phyloP scores from a whole-genome alignment of 1,140 invertebrate species.

The Neodiprion virginianus region DNA sequence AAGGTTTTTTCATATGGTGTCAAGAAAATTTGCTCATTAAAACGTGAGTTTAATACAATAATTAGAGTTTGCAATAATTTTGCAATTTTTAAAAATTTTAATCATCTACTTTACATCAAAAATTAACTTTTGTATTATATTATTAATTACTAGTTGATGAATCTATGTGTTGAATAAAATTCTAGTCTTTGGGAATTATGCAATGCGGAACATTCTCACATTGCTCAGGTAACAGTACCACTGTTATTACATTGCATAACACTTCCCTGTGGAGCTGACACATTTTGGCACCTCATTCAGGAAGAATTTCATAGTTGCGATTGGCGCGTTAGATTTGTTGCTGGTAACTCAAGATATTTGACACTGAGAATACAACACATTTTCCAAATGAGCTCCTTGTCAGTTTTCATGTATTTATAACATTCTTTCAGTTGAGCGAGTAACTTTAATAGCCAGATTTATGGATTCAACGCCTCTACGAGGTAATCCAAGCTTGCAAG shows the following conservation, averaged over 20 bases:
- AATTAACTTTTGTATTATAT: no score
- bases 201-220: slow-evolving; percentile 91
- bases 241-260: slow-evolving; percentile 94
- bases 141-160: neutral
- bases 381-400: neutral
- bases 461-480: slow-evolving; percentile 88
- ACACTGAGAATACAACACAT: neutral
- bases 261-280: slow-evolving; percentile 88
- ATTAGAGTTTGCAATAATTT: no score
- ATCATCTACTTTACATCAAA: no score
- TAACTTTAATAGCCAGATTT: slow-evolving; percentile 90
- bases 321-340: slow-evolving; percentile 90
- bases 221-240: slow-evolving; percentile 88
- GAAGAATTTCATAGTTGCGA: slow-evolving; percentile 91
- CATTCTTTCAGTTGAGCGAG: slow-evolving; percentile 80
- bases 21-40: slow-evolving; percentile 96
- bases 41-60: slow-evolving; percentile 71
- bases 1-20: slow-evolving; percentile 96
- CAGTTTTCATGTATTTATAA: slow-evolving; percentile 22
- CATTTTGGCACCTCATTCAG: slow-evolving; percentile 94
- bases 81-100: neutral
- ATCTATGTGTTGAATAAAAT: slow-evolving; percentile 29
- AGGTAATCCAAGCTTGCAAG: slow-evolving; percentile 84
- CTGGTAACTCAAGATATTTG: slow-evolving; percentile 64
- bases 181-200: slow-evolving; percentile 91